Evolutionary conservation across 2,113 vertebrate genomes (phyloP), one percentile per base, ranked within the genome.

Genomic region (Periophthalmus modestus): DNA sequence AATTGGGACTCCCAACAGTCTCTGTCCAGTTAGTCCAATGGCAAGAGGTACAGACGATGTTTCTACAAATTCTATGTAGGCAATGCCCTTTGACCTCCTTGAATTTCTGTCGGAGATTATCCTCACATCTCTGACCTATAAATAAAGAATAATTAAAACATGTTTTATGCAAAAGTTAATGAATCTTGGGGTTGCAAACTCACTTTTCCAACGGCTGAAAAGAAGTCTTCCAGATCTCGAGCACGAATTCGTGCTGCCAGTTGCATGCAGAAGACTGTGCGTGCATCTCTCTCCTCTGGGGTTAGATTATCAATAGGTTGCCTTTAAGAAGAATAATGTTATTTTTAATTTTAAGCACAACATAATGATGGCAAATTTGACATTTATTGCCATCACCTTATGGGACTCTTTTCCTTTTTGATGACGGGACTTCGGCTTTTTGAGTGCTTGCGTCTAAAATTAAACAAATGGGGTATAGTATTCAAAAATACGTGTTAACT

Each of bases 31-130:
- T 71, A 99, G 82, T 71, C 98, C 97, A 84, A 99, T 99, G 7
- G 98, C 98, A 83, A 99, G 92, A 23, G 98, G 97, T 58, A 99
- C 98, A 23, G 98, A 99, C n/a, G 95, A 98, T 4, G 97, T 90
- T 82, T 99, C 97, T 48, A 98, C 95, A 90, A 99, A 99, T 59
- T 99, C 98, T 46, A 99, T 95, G 72, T 99, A 99, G 36, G 98
- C 98, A 81, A 99, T 99, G 85, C 98, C 98, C 87, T 99, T 99
- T 16, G 98, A 99, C 73, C 98, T 94, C 50, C 98, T 93, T 69
- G 97, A 99, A 91, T 99, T 98, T 88, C 98, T 94, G 87, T 99
- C 98, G 0, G 98, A 98, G 89, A 99, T 99, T 94, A 99, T 99
- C 78, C 98, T 92, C 63, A 99, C 98, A 71, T 99, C 98, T 85